These are phyloP conservation scores for Micromys minutus DNA, from an alignment of 2,113 vertebrate species.

Conservation along the genomic window DNA sequence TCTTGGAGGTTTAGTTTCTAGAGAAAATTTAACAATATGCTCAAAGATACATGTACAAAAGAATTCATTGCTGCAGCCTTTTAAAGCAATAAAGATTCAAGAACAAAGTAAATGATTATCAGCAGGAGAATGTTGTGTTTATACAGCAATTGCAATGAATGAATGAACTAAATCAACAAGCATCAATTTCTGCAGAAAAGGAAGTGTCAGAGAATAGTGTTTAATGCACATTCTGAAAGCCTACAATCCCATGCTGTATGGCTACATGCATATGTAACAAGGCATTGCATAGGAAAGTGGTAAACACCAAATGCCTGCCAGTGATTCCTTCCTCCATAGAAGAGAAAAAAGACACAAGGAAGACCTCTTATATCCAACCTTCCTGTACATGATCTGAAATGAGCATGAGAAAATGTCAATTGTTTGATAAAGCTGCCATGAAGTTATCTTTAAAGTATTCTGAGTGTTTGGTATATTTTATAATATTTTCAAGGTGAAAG, in stretches of 20 bases:
- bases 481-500: conserved; percentile 38
- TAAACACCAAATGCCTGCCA: background rate
- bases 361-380: background rate
- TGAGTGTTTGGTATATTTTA: background rate
- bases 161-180: background rate
- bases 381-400: conserved; percentile 20
- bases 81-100: conserved; percentile 50
- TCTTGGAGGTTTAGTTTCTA: background rate
- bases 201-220: background rate
- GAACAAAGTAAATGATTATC: conserved; percentile 24
- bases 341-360: background rate
- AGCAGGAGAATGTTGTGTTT: conserved; percentile 8
- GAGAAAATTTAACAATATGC: background rate
- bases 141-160: conserved; percentile 33
- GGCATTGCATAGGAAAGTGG: conserved; percentile 16
- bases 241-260: background rate
- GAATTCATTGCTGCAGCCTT: background rate
- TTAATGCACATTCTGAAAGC: background rate
- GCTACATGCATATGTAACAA: background rate
- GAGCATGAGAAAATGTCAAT: background rate
- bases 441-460: background rate
- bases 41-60: background rate
- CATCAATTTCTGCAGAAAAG: conserved; percentile 9
- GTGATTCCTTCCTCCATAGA: background rate
- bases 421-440: background rate